Percentiles rank a stretch among this genome's conserved stretches.
phyloP scores from a whole-genome alignment of 2,113 vertebrate species.

The Gymnogyps californianus region DNA sequence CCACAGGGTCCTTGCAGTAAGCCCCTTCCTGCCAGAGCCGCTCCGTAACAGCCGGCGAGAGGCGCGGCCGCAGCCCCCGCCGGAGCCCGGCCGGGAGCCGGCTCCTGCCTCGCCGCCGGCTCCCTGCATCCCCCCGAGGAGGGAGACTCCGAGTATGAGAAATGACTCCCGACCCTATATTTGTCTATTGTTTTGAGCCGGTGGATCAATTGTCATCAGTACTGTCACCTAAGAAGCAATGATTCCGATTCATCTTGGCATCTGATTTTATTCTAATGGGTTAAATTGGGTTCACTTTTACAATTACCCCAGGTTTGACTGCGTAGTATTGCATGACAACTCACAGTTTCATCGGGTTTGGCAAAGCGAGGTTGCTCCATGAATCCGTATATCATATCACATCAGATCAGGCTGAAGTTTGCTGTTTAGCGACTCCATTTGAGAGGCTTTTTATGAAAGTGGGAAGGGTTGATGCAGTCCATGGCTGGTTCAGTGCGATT shows the following conservation, averaged over 20 bases:
- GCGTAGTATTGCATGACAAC: constrained; percentile 54
- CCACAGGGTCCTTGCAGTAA: not conserved
- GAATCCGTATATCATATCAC: constrained; percentile 63
- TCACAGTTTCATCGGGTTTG: constrained; percentile 65
- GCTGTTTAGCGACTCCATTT: constrained; percentile 55
- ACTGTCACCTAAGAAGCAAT: constrained; percentile 41
- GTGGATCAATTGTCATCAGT: constrained; percentile 35
- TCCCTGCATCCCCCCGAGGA: not conserved
- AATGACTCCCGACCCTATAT: not conserved
- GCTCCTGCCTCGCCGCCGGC: not conserved
- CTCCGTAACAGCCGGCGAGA: not conserved
- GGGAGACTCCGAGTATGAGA: not conserved
- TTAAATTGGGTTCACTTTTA: constrained; percentile 64
- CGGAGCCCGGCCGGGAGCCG: not conserved
- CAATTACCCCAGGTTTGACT: constrained; percentile 56
- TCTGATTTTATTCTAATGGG: constrained; percentile 62
- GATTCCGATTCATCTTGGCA: constrained; percentile 61
- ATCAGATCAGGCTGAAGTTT: constrained; percentile 66
- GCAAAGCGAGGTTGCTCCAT: constrained; percentile 50
- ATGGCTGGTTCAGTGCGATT: constrained; percentile 16
- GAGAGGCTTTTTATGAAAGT: constrained; percentile 41
- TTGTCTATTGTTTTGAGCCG: constrained; percentile 39
- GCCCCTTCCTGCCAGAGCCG: not conserved
- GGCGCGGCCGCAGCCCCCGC: not conserved
- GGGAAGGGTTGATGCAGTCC: constrained; percentile 45